Evolutionary conservation across 2,797 vertebrate species (phyloP), one percentile per base, ranked within the genome.

Genomic region (Channallabes apus): DNA sequence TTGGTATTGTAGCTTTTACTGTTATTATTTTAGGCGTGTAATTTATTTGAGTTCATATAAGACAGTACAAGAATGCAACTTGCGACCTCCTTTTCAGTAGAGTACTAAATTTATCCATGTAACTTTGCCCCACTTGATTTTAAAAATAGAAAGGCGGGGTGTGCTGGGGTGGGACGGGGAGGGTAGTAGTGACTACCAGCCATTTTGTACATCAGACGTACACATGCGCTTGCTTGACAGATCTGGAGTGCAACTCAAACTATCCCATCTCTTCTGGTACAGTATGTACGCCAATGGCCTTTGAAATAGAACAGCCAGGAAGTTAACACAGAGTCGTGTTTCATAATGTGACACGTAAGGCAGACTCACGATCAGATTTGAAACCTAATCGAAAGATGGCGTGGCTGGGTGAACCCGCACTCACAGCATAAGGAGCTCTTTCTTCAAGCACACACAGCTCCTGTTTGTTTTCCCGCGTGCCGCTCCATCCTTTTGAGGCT

Each of bases 401-500:
- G 51, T 41, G 65, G 82, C 71, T 67, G 29, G 35, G 65, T 38
- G 35, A 58, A 79, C 32, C 75, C 78, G 46, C 56, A 46, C 73
- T 46, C 80, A 62, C 69, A 72, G 56, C 80, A 72, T 83, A 65
- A 86, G 73, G 80, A 77, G 68, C 82, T 82, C 82, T 85, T 87
- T 83, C 64, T 86, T 85, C 83, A 5, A 85, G 65, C 72, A 12
- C 61, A 59, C 51, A 77, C 78, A 80, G 81, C 64, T 59, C 69
- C 81, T 84, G 81, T 88, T 87, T 88, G 85, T 87, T 84, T 85
- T 87, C 85, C 86, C 84, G 59, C 61, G 76, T 84, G 88, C 87
- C 90, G 84, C 92, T 85, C 90, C 83, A 51, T 80, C 83, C 85
- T 89, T 88, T 38, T 59, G 69, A 86, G 83, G 90, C 84, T 68